Evolutionary conservation across 2,797 vertebrate genomes (phyloP), one percentile per base, ranked within the genome.

Genomic region (Oreortyx pictus): DNA sequence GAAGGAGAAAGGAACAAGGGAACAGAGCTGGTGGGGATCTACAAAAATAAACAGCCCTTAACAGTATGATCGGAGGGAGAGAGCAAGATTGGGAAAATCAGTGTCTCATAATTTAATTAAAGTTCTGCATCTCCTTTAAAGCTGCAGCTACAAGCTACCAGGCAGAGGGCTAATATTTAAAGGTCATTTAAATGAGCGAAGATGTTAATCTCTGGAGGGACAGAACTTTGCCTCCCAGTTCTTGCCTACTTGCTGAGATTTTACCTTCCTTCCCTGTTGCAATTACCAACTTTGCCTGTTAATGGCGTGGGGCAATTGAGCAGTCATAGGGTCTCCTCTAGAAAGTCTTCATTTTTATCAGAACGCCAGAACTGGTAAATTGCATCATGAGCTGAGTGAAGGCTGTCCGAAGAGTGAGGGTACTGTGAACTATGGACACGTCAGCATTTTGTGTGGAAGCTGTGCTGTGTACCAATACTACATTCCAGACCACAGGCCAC

Each of bases 31-130:
- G 9, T 24, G 73, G 54, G 77, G 87, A 85, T 73, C 74, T 91
- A 33, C 50, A 84, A 73, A 94, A 91, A 77, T 93, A 94, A 96
- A 92, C 94, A 95, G 80, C 62, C 64, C 92, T 96, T 65, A 92
- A 74, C 44, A 59, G 54, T 59, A 22, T 81, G 73, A 67, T 39
- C 11, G 23, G 67, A 88, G 70, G 47, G 64, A 70, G 82, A 68
- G 33, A 1, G 5, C 7, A 11, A 65, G 29, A 14, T 49, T 43
- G 68, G 29, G 66, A 84, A 87, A 91, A 88, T 39, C 59, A 79
- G 3, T 37, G 10, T 75, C n/a, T 79, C 44, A 49, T 92, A 73
- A 94, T 92, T 94, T 78, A 84, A 86, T 92, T 92, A 59, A 90
- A 64, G 41, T 56, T 88, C 61, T 95, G 41, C 18, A 1, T 44